Evolutionary conservation across 2,888 invertebrate species (phyloP).

Genomic region (Xanthorhoe spadicearia): DNA sequence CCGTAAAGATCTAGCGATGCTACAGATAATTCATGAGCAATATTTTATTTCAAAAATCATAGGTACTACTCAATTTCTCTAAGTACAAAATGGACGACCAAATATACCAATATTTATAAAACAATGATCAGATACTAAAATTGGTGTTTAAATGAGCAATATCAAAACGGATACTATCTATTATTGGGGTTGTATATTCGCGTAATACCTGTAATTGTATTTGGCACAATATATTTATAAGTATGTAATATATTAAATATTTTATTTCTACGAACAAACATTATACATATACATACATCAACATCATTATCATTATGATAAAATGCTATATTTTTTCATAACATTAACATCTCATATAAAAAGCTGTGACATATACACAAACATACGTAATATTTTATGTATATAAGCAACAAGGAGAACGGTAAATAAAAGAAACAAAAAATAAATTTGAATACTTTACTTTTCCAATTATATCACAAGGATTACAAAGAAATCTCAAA

Average conservation of each 20-base stretch:
- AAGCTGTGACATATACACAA: constrained; percentile 66
- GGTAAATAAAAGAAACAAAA: constrained; percentile 69
- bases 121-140: constrained; percentile 42
- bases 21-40: constrained; percentile 32
- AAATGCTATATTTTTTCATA: constrained; percentile 51
- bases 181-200: constrained; percentile 63
- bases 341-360: constrained; percentile 66
- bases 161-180: constrained; percentile 42
- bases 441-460: constrained; percentile 70
- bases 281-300: constrained; percentile 62
- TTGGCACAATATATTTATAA: constrained; percentile 66
- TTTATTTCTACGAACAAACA: constrained; percentile 53
- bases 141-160: constrained; percentile 67
- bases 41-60: constrained; percentile 16
- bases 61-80: constrained; percentile 27
- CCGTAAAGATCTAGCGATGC: constrained; percentile 15
- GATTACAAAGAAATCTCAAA: constrained; percentile 75
- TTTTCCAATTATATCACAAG: constrained; percentile 74
- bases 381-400: constrained; percentile 57
- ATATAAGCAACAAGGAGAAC: constrained; percentile 54
- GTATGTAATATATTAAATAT: constrained; percentile 46
- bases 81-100: constrained; percentile 55
- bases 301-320: constrained; percentile 48
- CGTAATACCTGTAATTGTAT: constrained; percentile 70
- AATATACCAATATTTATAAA: constrained; percentile 44